Base-by-base conservation (phyloP, 2,888 invertebrate species). In the Tryphoninae sp. region DNA sequence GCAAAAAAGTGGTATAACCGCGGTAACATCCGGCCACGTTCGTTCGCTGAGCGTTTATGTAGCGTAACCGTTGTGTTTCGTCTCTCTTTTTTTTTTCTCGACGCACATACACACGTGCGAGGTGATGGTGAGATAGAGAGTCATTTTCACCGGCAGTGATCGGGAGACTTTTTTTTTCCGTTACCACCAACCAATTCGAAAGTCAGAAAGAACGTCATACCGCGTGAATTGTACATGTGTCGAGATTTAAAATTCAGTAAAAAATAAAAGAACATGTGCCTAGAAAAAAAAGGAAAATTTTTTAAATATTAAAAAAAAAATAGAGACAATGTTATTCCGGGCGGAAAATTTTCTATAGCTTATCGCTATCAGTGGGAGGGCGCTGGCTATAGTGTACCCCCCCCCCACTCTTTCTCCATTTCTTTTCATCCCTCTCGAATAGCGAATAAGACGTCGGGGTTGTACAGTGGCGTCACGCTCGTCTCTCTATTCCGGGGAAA, bases 1-100 rank as follows among this genome's bases (percentile, higher is more conserved):
- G 78, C 69, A 78, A 81, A 78, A 78, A 75, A 74, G 74, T 71
- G 74, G 81, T 55, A 78, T 78, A 75, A 81, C 81, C 78, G 69
- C 78, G 59, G 77, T 72, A 73, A 81, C 81, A 71, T 81, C 74
- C 78, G 78, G 78, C 77, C 68, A 45, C 59, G 53, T 61, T 78
- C 71, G 45, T 40, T 64, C 33, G 33, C 33, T 6, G 61, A 45
- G 42, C 64, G 53, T 74, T 75, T 81, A 67, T 71, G 65, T 16
- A 78, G 22, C 69, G 45, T 6, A 23, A 42, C 42, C 64, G 40
- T 33, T 8, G 26, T 53, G 26, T 67, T 53, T 19, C 64, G 62
- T 69, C 53, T 45, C 8, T 13, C 45, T 49, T 19, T 55, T 40
- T 33, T 7, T 9, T 26, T 9, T 0, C 26, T 4, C 16, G 19